Evolutionary conservation across 2,888 invertebrate species (phyloP), one percentile per base, ranked within the genome.

Genomic region (Capitulum mitella): DNA sequence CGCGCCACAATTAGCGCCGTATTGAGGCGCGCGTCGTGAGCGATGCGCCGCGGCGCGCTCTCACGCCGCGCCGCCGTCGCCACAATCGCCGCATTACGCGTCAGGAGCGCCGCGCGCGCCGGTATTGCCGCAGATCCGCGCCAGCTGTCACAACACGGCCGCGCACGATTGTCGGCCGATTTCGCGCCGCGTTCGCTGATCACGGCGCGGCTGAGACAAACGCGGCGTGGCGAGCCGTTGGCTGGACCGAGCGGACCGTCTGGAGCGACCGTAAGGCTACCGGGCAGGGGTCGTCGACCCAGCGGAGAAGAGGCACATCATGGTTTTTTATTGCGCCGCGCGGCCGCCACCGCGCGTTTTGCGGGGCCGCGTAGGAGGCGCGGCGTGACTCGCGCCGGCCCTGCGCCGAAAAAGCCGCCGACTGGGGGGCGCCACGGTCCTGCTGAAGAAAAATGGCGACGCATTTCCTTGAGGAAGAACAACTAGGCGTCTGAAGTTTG

Each of bases 1-100:
- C 61, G 29, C 61, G 61, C 61, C 61, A 61, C 61, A 61, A 61
- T 61, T 61, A 61, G 61, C 61, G 61, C 61, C 61, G 61, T 61
- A 61, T 61, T 61, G 61, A 61, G 61, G 10, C 14, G 61, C 32
- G 54, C n/a, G n/a, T 43, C 43, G 43, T 12, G 43, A 43, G 43
- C 54, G 54, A n/a, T n/a, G n/a, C 54, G 54, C n/a, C 54, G 54
- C 54, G n/a, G n/a, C n/a, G 43, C 43, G 43, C 22, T 54, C 54
- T 54, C 54, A 54, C 54, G 54, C 54, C n/a, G 54, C n/a, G 54
- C 54, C 22, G 54, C 26, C n/a, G n/a, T 6, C 54, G 54, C n/a
- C n/a, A 54, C 54, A 54, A 54, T 54, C n/a, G 54, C n/a, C n/a
- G 54, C 54, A 54, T 54, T 54, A 54, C 54, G 54, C 54, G 54